A percentile compares a stretch with the other conserved stretches of the same genome.
Evolutionary conservation across 2,113 vertebrate genomes (phyloP).

Genomic region (Tonatia bakeri): DNA sequence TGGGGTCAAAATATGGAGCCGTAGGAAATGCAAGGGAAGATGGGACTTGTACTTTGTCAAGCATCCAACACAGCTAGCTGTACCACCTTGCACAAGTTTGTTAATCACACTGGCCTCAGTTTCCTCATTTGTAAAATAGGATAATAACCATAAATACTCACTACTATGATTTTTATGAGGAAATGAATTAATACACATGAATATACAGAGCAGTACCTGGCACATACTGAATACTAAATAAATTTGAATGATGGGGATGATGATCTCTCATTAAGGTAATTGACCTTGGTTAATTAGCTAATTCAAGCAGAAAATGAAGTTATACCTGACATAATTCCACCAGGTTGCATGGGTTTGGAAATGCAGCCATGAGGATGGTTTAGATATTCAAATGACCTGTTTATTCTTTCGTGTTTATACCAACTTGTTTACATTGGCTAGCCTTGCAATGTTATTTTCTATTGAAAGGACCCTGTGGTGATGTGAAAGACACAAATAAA

Average conservation of each 20-base stretch:
- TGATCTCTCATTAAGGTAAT: neutral
- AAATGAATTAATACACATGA: neutral
- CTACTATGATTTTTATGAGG: neutral
- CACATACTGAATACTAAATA: neutral
- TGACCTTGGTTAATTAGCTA: neutral
- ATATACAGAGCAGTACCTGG: neutral
- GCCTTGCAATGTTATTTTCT: neutral
- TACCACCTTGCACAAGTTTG: neutral
- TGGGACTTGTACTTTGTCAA: neutral
- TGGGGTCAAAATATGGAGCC: neutral
- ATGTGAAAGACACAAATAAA: neutral
- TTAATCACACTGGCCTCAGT: neutral
- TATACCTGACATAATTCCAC: neutral
- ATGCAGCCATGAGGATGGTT: neutral
- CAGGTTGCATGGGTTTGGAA: neutral
- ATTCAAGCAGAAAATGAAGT: neutral
- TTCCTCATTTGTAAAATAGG: slow-evolving; percentile 18
- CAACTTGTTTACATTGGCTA: neutral
- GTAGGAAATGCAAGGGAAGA: neutral
- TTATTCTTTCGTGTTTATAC: slow-evolving; percentile 5
- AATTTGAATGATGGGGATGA: neutral
- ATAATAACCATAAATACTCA: neutral
- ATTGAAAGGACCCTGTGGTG: neutral
- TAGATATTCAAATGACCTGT: neutral
- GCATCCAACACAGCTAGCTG: neutral